Evolutionary conservation across 2,888 invertebrate genomes (phyloP), one percentile per base, ranked within the genome.

Genomic region (Mesopsocus fuscifrons): DNA sequence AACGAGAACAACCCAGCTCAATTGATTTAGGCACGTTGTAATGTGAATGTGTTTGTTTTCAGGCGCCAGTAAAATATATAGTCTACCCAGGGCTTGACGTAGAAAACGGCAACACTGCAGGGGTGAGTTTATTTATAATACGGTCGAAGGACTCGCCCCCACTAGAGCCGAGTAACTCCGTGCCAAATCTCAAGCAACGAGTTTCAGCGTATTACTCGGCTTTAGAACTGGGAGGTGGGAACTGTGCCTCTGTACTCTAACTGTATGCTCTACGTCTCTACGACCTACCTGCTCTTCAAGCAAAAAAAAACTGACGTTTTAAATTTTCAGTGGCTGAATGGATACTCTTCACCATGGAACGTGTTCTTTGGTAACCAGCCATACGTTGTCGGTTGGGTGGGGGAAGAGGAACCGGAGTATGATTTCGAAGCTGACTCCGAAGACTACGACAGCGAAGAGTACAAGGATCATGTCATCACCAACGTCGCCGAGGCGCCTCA

Each of bases 351-450:
- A 9, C 38, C 38, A 3, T 38, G 17, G 9, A 38, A 38, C 20
- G 38, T 38, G 4, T 38, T 16, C 20, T 38, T 38, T 20, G 38
- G 38, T 21, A 17, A 17, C 5, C 17, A 38, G 21, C 38, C 38
- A 3, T 38, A 38, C 18, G 38, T 38, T 5, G 18, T 38, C 11
- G 38, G 38, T 18, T 38, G 38, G 38, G 21, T 38, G 38, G 38
- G 38, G 20, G 38, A 21, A 38, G 38, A 38, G 21, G 38, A 20
- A 9, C 17, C 16, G 11, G 6, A 26, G 6, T 6, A 26, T 6
- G 26, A 26, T 26, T 26, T 9, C 11, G 26, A 26, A 26, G 26
- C 6, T 6, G 26, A 26, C 26, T 26, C 6, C 26, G 26, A 26
- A 11, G 26, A 26, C 26, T 26, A 26, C 26, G 26, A 6, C 8